phyloP scores from a whole-genome alignment of 2,113 vertebrate species.

The Mastomys coucha region DNA sequence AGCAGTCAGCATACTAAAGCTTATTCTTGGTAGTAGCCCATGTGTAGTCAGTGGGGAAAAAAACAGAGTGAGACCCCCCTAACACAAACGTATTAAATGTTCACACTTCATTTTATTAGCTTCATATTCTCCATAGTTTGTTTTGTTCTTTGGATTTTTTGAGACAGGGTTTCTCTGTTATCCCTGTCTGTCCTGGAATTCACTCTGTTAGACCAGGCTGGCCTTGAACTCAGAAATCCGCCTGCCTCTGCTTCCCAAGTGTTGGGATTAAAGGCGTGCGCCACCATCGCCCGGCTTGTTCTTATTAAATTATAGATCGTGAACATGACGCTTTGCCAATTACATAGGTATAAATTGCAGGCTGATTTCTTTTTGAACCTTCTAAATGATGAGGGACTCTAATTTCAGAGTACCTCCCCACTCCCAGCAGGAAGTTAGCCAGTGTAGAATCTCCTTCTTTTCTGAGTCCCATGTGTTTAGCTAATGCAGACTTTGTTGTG shows the following conservation, averaged over 20 bases:
- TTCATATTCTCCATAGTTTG: background rate
- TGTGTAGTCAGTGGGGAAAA: background rate
- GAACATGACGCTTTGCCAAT: background rate
- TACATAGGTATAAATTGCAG: background rate
- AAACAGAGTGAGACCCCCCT: background rate
- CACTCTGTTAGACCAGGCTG: too few species aligned
- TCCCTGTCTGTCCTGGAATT: too few species aligned
- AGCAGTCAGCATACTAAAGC: background rate
- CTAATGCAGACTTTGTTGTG: conserved; percentile 46
- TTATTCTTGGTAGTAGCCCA: background rate
- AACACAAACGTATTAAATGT: background rate
- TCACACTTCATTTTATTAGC: background rate
- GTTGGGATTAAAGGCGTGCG: too few species aligned
- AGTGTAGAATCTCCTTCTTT: conserved; percentile 49
- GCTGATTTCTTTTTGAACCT: conserved; percentile 39
- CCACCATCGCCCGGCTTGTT: background rate
- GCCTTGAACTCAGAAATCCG: too few species aligned
- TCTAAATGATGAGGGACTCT: conserved; percentile 25
- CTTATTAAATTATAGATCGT: background rate
- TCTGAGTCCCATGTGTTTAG: background rate
- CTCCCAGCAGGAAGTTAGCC: conserved; percentile 25
- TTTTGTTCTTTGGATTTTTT: background rate
- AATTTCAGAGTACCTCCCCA: background rate
- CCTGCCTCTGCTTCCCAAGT: too few species aligned
- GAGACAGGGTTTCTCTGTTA: too few species aligned